Conservation (phyloP, 2,797 vertebrate species). For the Alcedo quadribrachys region DNA sequence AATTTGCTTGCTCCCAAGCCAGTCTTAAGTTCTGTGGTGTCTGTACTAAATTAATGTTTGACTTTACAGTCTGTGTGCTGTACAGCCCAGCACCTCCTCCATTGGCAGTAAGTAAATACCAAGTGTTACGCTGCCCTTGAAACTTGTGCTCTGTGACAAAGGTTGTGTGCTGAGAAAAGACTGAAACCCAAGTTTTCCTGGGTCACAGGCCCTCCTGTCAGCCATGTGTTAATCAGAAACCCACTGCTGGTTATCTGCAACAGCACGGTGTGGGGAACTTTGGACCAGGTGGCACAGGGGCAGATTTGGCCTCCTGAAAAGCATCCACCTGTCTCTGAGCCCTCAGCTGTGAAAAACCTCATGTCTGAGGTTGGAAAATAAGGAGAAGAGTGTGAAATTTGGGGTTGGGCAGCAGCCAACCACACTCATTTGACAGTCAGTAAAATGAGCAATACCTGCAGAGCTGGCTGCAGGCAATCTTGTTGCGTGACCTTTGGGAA, state of each 20-base stretch:
- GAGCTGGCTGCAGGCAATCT: not conserved
- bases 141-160: constrained; percentile 63
- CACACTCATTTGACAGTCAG: not conserved
- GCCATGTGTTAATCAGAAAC: constrained; percentile 60
- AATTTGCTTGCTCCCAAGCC: not conserved
- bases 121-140: constrained; percentile 73
- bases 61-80: not conserved
- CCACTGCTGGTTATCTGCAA: constrained; percentile 30
- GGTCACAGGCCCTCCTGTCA: constrained; percentile 46
- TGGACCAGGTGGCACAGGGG: constrained; percentile 3
- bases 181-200: constrained; percentile 39
- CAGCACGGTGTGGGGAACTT: not conserved
- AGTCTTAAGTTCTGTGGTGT: not conserved
- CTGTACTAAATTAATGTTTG: constrained; percentile 19
- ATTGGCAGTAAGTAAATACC: constrained; percentile 70
- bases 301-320: not conserved
- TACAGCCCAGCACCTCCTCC: constrained; percentile 44
- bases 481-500: not conserved
- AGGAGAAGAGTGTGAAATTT: not conserved
- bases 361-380: not conserved
- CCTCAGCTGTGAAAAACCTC: not conserved
- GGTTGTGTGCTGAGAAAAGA: constrained; percentile 12
- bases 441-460: not conserved
- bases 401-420: not conserved
- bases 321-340: not conserved